Evolutionary conservation across 2,797 vertebrate species (phyloP).

Genomic region (Anableps anableps): DNA sequence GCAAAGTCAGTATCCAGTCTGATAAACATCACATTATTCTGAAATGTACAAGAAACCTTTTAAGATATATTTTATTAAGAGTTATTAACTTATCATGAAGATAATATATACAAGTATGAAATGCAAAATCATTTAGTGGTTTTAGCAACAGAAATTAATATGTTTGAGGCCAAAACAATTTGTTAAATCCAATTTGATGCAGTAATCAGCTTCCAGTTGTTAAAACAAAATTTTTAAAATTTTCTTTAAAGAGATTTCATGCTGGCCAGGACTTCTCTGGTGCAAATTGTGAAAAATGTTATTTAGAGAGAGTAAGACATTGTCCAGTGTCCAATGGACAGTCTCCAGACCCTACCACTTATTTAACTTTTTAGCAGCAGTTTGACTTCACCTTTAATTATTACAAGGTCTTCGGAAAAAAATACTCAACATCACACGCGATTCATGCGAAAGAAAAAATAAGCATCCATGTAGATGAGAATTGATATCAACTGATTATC

Average conservation of each 20-base stretch:
- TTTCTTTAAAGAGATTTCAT: neutral
- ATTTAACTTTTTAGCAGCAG: neutral
- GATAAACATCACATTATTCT: neutral
- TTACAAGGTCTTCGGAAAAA: neutral
- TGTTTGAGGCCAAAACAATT: neutral
- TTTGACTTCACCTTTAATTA: neutral
- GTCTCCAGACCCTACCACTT: neutral
- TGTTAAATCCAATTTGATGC: neutral
- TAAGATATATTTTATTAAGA: neutral
- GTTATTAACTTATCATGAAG: neutral
- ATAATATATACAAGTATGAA: neutral
- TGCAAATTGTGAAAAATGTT: neutral
- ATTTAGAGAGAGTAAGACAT: neutral
- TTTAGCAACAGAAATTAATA: neutral
- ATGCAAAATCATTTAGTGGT: neutral
- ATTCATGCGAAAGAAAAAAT: neutral
- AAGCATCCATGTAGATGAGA: neutral
- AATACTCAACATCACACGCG: neutral
- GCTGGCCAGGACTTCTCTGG: neutral
- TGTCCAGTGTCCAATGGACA: neutral
- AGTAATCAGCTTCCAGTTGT: neutral
- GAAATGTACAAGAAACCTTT: neutral
- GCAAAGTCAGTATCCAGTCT: constrained; percentile 19
- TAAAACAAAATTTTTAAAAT: neutral
- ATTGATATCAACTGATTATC: neutral